Conservation (phyloP, 2,113 vertebrate species). For the Oxyruncus cristatus region DNA sequence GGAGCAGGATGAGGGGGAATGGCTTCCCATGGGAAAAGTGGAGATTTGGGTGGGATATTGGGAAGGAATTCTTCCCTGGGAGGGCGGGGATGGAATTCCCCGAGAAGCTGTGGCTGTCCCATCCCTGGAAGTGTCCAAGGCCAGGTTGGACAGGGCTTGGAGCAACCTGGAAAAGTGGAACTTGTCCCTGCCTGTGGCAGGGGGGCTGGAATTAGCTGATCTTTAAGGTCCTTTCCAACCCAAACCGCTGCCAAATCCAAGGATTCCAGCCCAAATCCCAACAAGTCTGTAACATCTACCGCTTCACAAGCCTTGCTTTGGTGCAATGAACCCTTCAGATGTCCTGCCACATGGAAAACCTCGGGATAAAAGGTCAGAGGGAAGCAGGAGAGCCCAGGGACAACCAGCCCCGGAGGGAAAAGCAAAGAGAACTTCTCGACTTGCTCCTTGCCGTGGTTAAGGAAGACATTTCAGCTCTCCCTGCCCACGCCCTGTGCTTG, state of each 20-base stretch:
- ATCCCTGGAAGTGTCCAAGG: too few species aligned
- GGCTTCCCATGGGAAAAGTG: too few species aligned
- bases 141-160: too few species aligned
- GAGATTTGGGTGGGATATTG: background rate
- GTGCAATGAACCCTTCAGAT: background rate
- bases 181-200: background rate
- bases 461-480: background rate
- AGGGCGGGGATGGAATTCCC: background rate
- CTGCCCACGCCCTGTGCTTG: background rate
- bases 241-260: background rate
- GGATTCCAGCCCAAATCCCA: too few species aligned
- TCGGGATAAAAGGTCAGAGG: background rate
- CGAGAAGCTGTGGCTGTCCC: background rate
- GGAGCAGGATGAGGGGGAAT: background rate
- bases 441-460: background rate
- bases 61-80: background rate
- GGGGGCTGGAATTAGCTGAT: background rate
- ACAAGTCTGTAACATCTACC: background rate
- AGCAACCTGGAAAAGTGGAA: too few species aligned
- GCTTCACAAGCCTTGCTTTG: background rate
- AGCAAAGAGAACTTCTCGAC: background rate
- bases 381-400: background rate
- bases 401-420: background rate
- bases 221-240: background rate
- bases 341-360: background rate